Base-by-base conservation (phyloP, 1,140 invertebrate species). In the Bombus ignitus region DNA sequence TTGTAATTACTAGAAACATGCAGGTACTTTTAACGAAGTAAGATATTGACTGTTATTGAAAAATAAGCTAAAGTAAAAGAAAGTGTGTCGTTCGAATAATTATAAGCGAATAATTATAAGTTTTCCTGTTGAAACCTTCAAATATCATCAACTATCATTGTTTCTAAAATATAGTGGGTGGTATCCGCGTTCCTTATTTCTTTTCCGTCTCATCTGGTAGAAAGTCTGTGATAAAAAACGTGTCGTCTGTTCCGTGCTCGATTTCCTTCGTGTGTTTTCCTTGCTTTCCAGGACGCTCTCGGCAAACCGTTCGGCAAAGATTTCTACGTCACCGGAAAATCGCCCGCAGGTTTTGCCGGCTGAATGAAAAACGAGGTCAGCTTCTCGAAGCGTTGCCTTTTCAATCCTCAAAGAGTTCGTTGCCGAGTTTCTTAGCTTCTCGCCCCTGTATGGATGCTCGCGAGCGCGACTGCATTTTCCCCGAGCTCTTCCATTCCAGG, bases 351-450 rank as follows among this genome's bases (percentile, higher is more conserved):
- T 80, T 72, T 44, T 39, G 47, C 47, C 74, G 39, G 25, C 10
- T 65, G 53, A 73, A 85, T 47, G 59, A 79, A 72, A 80, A 85
- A 85, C 39, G 83, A 57, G 83, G 83, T 85, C 83, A 80, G 53
- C 68, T 70, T 28, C 76, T 62, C 76, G 47, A 71, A 79, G 73
- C 28, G 53, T 53, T 70, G 65, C 65, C 75, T 65, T 83, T 80
- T 75, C 44, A 79, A 35, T 35, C 59, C 28, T 62, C 39, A 59
- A 79, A 79, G n/a, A 62, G 57, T 32, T 28, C 9, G 25, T 42
- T 44, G 12, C 47, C 28, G 37, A 85, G 53, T 53, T 84, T 72
- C 39, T 79, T 25, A 62, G 78, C 53, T 53, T 47, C 53, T 44
- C 75, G 37, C 82, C 37, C 42, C 68, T 53, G 53, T 35, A 18